Evolutionary conservation across 2,888 invertebrate genomes (phyloP).

Genomic region (Taphrorychus bicolor): DNA sequence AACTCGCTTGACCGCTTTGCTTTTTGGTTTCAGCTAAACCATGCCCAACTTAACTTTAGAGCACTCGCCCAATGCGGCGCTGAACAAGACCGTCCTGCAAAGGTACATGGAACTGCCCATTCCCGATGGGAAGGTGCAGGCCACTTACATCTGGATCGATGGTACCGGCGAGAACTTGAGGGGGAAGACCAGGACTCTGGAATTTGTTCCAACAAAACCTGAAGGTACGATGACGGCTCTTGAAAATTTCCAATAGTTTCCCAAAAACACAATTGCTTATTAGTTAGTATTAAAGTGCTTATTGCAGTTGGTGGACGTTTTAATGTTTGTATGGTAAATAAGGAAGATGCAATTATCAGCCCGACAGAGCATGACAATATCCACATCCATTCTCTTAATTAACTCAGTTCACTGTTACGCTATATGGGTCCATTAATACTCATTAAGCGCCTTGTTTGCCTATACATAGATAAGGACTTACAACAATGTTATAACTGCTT

Average conservation of each 20-base stretch:
- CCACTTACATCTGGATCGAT: slow-evolving; percentile 95
- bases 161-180: slow-evolving; percentile 88
- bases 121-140: slow-evolving; percentile 79
- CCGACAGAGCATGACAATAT: background rate
- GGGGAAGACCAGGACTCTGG: slow-evolving; percentile 87
- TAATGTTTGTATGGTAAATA: background rate
- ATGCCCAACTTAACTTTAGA: slow-evolving; percentile 63
- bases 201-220: slow-evolving; percentile 78
- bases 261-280: too few relatives aligned
- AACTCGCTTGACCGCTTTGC: background rate
- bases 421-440: too few relatives aligned
- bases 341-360: background rate
- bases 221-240: slow-evolving; percentile 68
- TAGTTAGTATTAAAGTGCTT: too few relatives aligned
- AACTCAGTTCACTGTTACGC: too few relatives aligned
- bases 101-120: slow-evolving; percentile 80
- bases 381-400: background rate
- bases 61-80: slow-evolving; percentile 82
- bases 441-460: background rate
- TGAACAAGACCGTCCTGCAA: slow-evolving; percentile 76
- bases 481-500: too few relatives aligned
- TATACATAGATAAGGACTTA: background rate
- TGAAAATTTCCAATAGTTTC: background rate
- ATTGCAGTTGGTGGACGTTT: background rate
- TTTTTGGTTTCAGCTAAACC: background rate